Evolutionary conservation across 1,140 invertebrate genomes (phyloP).

Genomic region (Hypothenemus hampei): DNA sequence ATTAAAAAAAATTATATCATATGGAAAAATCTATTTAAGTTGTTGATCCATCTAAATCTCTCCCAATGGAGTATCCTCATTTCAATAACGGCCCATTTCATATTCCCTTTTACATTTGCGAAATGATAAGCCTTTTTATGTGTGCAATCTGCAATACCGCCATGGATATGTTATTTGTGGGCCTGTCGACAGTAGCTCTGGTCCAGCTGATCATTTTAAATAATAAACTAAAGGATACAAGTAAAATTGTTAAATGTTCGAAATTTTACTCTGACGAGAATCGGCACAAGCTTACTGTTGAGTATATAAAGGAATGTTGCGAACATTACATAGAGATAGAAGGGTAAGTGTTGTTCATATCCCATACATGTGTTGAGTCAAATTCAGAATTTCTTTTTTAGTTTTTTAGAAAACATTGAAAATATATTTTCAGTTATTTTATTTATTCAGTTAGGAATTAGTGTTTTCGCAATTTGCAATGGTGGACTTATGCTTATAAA

Average conservation of each 20-base stretch:
- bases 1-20: no score
- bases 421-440: conserved; percentile 36
- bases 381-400: conserved; percentile 20
- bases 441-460: conserved; percentile 36
- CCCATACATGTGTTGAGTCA: not conserved
- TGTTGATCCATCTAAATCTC: no score
- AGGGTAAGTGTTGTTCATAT: conserved; percentile 6
- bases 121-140: conserved; percentile 8
- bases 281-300: not conserved
- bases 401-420: conserved; percentile 30
- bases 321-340: conserved; percentile 16
- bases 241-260: conserved; percentile 9
- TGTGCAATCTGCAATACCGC: conserved; percentile 19
- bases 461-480: conserved; percentile 38
- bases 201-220: conserved; percentile 27
- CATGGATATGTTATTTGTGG: conserved; percentile 23
- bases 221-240: conserved; percentile 17
- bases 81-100: conserved; percentile 16
- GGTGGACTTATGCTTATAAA: conserved; percentile 32
- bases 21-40: no score
- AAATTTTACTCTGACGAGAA: not conserved
- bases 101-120: conserved; percentile 22
- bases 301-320: conserved; percentile 13
- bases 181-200: conserved; percentile 14
- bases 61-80: conserved; percentile 15